Evolutionary conservation across 1,140 invertebrate genomes (phyloP), one percentile per base, ranked within the genome.

Genomic region (Hormaphis cornu): DNA sequence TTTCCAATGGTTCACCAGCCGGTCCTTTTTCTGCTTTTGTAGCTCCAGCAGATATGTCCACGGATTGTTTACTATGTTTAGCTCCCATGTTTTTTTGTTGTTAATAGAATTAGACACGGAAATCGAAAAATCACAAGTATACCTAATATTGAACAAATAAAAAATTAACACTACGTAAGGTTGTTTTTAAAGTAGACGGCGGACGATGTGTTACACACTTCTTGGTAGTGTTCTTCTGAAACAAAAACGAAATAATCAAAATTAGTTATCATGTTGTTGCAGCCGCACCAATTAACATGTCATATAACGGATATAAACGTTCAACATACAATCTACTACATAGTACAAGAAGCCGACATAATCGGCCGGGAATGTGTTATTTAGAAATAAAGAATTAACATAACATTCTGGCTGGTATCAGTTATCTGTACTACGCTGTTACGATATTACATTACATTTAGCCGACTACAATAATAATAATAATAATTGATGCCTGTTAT

Each of bases 61-160:
- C 87, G 73, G 88, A 90, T 80, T 88, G 85, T 80, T 88, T 90
- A 79, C 88, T 90, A 80, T 90, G 88, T 81, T 85, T 85, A 78
- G 85, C 87, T 80, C 89, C 89, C 88, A 90, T 90, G 77, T 79
- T 82, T 71, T 73, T 74, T 77, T 24, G 40, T n/a, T n/a, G 9
- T 46, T 63, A 33, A 33, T 46, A 1, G 26, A 33, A 33, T 1
- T n/a, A 48, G 22, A 14, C 2, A 30, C 3, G 18, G 1, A 63
- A 48, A 33, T 63, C 4, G 18, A 59, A 56, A 22, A 22, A 42
- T 1, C 20, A 3, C 7, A 37, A 42, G 22, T 42, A 26, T 44
- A 8, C 6, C 12, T 46, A 3, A 14, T 46, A 63, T 3, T 44
- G 30, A 30, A 48, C 10, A 63, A 33, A 46, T 48, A 28, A 1